These are phyloP conservation scores for Suillia variegata DNA, from an alignment of 2,888 invertebrate species.

Conservation along the genomic window DNA sequence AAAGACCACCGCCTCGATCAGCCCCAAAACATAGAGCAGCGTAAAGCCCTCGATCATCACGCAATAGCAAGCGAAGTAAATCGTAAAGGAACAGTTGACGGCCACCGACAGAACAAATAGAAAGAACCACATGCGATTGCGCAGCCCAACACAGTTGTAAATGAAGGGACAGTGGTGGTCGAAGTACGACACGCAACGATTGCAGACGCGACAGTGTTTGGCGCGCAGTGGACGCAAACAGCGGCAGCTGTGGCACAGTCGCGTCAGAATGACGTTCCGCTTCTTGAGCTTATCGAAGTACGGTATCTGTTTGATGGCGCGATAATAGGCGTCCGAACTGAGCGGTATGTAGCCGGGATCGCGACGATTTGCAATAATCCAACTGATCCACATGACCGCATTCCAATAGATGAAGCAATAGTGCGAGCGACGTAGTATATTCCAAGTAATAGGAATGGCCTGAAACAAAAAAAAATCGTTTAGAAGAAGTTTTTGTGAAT, in stretches of 20 bases:
- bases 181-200: conserved; percentile 86
- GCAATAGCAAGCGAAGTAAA: conserved; percentile 86
- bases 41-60: conserved; percentile 85
- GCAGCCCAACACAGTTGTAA: conserved; percentile 90
- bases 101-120: conserved; percentile 86
- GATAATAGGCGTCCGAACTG: conserved; percentile 87
- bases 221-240: conserved; percentile 85
- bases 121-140: conserved; percentile 93
- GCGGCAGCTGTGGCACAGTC: conserved; percentile 89
- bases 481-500: not conserved
- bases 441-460: conserved; percentile 91
- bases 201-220: conserved; percentile 91
- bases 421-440: conserved; percentile 82
- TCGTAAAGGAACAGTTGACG: conserved; percentile 84
- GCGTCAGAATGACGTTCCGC: conserved; percentile 77
- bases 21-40: conserved; percentile 80
- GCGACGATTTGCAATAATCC: conserved; percentile 85
- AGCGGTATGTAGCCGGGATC: conserved; percentile 90
- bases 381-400: conserved; percentile 90
- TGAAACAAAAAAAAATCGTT: conserved; percentile 54
- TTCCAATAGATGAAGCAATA: conserved; percentile 92
- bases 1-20: conserved; percentile 82
- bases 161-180: conserved; percentile 97
- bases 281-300: conserved; percentile 93
- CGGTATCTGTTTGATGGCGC: conserved; percentile 89